phyloP scores from a whole-genome alignment of 1,140 invertebrate genomes.

The Ruditapes philippinarum region DNA sequence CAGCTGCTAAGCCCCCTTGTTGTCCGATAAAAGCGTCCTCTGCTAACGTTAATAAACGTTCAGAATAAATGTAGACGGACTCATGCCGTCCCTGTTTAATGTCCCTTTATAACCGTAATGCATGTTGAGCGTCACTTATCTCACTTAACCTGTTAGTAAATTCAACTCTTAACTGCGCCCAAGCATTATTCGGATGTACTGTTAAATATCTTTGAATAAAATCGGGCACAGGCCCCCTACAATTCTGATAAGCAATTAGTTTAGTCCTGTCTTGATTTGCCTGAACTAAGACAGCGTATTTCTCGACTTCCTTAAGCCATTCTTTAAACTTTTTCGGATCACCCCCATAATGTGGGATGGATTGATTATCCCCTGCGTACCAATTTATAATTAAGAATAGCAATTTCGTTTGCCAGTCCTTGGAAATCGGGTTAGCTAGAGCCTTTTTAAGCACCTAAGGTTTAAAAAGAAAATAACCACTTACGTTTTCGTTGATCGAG shows the following conservation, averaged over 20 bases:
- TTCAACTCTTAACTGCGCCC: conserved; percentile 15
- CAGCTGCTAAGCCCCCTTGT: neutral
- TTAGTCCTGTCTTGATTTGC: neutral
- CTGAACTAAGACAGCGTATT: neutral
- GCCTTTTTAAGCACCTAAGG: no score
- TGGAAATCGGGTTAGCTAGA: no score
- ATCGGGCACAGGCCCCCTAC: neutral
- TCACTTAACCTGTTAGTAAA: conserved; percentile 8
- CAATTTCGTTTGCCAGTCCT: no score
- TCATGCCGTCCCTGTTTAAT: neutral
- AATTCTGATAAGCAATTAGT: neutral
- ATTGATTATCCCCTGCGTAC: no score
- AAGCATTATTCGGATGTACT: neutral
- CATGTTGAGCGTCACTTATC: conserved; percentile 39
- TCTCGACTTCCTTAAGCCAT: conserved; percentile 27
- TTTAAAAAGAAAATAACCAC: no score
- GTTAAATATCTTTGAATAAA: conserved; percentile 9
- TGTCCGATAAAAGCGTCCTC: neutral
- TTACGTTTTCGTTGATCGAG: no score
- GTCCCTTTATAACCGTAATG: neutral
- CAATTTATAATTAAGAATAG: no score
- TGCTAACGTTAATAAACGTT: neutral
- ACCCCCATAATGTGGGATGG: neutral
- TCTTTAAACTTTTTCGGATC: neutral
- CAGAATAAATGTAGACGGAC: conserved; percentile 5